Evolutionary conservation across 2,797 vertebrate species (phyloP).

Genomic region (Oryzias dopingdopingensis): DNA sequence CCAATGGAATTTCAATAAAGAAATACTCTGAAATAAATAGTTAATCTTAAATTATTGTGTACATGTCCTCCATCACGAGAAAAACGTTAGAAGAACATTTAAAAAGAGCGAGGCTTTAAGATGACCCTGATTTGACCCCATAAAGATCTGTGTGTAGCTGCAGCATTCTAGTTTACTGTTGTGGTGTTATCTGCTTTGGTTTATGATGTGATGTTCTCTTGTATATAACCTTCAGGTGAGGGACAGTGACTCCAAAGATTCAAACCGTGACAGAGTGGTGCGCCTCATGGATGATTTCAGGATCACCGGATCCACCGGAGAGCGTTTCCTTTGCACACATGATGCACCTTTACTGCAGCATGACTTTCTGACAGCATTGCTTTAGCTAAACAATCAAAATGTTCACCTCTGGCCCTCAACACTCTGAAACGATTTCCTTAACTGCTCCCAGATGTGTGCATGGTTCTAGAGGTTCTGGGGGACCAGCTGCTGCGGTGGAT

Average conservation of each 20-base stretch:
- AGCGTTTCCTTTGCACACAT: conserved; percentile 82
- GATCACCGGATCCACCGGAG: conserved; percentile 81
- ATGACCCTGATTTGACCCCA: too few species aligned
- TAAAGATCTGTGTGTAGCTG: not conserved
- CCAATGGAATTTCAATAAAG: too few species aligned
- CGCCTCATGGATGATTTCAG: conserved; percentile 88
- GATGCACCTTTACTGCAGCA: not conserved
- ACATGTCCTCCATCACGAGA: too few species aligned
- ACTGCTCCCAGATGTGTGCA: conserved; percentile 70
- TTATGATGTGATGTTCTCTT: not conserved
- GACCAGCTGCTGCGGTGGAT: conserved; percentile 77
- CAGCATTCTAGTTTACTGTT: too few species aligned
- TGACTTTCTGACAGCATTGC: too few species aligned
- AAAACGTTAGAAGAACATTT: too few species aligned
- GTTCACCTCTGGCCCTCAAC: not conserved
- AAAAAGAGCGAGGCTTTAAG: too few species aligned
- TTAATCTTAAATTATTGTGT: too few species aligned
- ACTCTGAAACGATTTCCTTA: conserved; percentile 41
- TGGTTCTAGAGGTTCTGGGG: conserved; percentile 78
- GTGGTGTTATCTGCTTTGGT: not conserved
- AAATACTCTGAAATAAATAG: too few species aligned
- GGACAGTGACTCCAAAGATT: conserved; percentile 84
- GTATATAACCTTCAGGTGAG: conserved; percentile 72
- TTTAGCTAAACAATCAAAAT: too few species aligned
- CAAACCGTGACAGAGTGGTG: conserved; percentile 76